Evolutionary conservation across 2,797 vertebrate species (phyloP).

Genomic region (Peromyscus nudipes): DNA sequence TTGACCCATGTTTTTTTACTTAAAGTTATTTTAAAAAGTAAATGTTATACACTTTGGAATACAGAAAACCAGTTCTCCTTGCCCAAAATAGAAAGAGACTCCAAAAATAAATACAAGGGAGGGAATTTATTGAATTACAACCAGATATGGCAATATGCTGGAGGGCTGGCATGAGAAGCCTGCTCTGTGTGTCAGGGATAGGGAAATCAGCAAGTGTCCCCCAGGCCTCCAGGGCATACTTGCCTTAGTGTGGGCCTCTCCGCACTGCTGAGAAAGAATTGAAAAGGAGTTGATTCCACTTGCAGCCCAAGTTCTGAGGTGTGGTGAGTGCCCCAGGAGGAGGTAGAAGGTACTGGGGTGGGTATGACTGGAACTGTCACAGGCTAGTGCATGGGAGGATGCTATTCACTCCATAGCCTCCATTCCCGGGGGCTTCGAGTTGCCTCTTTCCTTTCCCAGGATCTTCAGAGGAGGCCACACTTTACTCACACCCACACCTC

Average conservation of each 20-base stretch:
- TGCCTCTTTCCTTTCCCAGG: background rate
- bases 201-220: background rate
- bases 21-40: conserved; percentile 73
- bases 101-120: conserved; percentile 77
- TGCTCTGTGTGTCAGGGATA: background rate
- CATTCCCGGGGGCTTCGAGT: background rate
- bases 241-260: rapidly evolving
- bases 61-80: conserved; percentile 67
- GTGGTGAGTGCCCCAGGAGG: too few species aligned
- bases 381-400: rapidly evolving
- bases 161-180: conserved; percentile 15
- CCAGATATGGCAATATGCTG: conserved; percentile 61
- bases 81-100: conserved; percentile 75
- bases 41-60: conserved; percentile 63
- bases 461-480: background rate
- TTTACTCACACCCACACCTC: background rate
- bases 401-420: background rate
- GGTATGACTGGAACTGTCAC: background rate
- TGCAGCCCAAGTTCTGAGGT: rapidly evolving
- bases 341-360: too few species aligned
- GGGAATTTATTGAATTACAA: conserved; percentile 78
- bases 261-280: rapidly evolving
- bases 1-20: conserved; percentile 20
- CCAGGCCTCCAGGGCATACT: rapidly evolving
- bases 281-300: background rate